These are phyloP conservation scores for Semaprochilodus insignis DNA, from an alignment of 2,797 vertebrate species.

Conservation along the genomic window DNA sequence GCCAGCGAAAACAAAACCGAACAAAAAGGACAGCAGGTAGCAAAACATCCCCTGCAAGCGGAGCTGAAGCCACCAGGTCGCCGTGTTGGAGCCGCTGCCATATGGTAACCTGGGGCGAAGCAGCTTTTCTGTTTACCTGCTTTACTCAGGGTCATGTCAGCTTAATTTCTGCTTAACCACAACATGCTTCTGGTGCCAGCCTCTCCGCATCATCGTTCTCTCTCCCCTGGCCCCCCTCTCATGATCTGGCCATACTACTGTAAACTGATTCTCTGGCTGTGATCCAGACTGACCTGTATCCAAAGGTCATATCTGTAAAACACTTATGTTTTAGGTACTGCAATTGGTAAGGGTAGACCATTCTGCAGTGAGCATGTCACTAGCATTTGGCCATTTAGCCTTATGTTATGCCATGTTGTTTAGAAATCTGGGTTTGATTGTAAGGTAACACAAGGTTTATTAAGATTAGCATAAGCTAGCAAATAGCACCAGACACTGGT, in stretches of 20 bases:
- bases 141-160: constrained; percentile 80
- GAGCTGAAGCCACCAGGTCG: constrained; percentile 66
- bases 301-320: neutral
- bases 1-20: constrained; percentile 75
- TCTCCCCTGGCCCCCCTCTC: constrained; percentile 33
- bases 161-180: constrained; percentile 76
- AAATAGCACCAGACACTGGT: neutral
- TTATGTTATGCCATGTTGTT: neutral
- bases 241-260: constrained; percentile 8
- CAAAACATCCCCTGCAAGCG: constrained; percentile 48
- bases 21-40: constrained; percentile 74
- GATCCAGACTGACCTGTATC: neutral
- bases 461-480: too few relatives aligned
- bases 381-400: neutral
- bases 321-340: neutral
- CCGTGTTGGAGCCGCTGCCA: constrained; percentile 76
- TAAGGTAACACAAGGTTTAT: too few relatives aligned
- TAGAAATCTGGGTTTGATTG: neutral
- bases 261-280: neutral
- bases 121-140: constrained; percentile 83
- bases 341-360: neutral
- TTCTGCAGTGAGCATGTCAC: neutral
- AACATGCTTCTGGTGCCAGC: constrained; percentile 75
- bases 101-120: constrained; percentile 82
- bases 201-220: constrained; percentile 53